Evolutionary conservation across 2,888 invertebrate genomes (phyloP), one percentile per base, ranked within the genome.

Genomic region (Morpho helenor): DNA sequence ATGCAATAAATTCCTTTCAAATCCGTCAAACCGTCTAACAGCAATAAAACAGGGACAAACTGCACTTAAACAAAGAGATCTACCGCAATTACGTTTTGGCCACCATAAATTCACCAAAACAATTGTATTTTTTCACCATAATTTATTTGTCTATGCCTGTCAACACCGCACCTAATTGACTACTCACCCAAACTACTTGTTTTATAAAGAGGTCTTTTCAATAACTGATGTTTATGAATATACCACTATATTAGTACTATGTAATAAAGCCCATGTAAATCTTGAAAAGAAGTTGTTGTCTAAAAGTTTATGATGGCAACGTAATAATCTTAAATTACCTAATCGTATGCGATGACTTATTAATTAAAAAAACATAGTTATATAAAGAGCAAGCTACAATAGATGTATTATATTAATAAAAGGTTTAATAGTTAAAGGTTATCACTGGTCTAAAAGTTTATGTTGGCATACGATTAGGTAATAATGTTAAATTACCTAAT

Each of bases 51-150:
- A 68, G 67, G 75, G 72, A 67, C 70, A 62, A 69, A 72, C 72
- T 57, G 70, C 71, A 62, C 69, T 68, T 71, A 79, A 68, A 82
- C 79, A 84, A 87, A 77, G 73, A 70, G 72, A 74, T 74, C 70
- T 72, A 82, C 87, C 84, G 75, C 84, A 86, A 82, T 86, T 82
- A 82, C 68, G 68, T 76, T 80, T 83, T 78, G 75, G 76, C 79
- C 72, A 69, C 77, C 79, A 83, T 84, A 86, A 86, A 82, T 78
- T 71, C 62, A 67, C 63, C 63, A 69, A 82, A 70, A 83, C 80
- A 82, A 82, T 76, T 71, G 76, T 79, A 77, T 77, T 62, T 71
- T 72, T 68, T 64, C 66, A 68, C 71, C 70, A 64, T 63, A 60
- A 67, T 68, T 67, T 74, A 57, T 56, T 68, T 70, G 65, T 79